Base-by-base conservation (phyloP, 2,888 invertebrate genomes). In the Noctua pronuba region DNA sequence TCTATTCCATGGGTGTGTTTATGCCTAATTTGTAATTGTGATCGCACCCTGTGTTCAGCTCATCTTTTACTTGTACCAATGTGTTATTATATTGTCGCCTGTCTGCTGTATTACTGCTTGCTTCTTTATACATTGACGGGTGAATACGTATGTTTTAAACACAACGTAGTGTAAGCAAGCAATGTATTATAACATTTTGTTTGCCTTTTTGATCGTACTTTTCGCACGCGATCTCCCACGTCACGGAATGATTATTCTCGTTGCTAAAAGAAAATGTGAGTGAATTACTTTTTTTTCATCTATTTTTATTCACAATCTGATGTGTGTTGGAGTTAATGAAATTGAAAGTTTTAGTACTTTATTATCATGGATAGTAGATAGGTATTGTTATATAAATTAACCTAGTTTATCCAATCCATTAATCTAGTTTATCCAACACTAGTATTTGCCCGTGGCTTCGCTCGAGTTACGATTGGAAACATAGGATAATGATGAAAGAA, bases 11-110 rank as follows among this genome's bases (percentile, higher is more conserved):
- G 94, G 96, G 96, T 92, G 95, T 94, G 95, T 93, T 93, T 92
- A 94, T 94, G 91, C 90, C 82, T 88, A 94, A 95, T 94, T 94
- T 93, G 94, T 95, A 94, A 95, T 95, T 90, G 90, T 85, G 89
- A 89, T 92, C 94, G 91, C 95, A 91, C 95, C 95, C 95, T 93
- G 89, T 94, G 90, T 91, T 94, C 92, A 91, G 90, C 89, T 86
- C 88, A 92, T 93, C 91, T 88, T 84, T 75, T 82, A 49, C 82
- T 71, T 28, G 71, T 84, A 88, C 84, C 71, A 87, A 74, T 70
- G 44, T 69, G 70, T 76, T 68, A 11, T 28, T 18, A 75, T n/a
- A 41, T 18, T 13, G 18, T 24, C 49, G 0, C 38, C 1, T 16
- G n/a, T 16, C 66, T 71, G 60, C 60, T 24, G 46, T n/a, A 7